Conservation (phyloP, 2,797 vertebrate species). For the Tadarida brasiliensis region DNA sequence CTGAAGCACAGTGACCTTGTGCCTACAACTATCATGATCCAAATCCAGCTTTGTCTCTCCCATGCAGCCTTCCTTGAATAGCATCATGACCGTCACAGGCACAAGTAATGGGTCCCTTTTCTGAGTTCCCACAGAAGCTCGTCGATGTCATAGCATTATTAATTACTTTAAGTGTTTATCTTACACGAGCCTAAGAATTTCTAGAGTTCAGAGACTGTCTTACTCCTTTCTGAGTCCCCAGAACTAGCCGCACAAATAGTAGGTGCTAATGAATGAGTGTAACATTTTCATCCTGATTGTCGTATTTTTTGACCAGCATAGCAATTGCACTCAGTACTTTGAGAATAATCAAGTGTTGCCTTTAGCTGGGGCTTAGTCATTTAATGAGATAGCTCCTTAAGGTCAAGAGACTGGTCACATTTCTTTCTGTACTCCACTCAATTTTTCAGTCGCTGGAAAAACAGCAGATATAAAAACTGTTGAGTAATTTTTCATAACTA, state of each 20-base stretch:
- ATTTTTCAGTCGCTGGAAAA: conserved; percentile 26
- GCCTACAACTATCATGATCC: background rate
- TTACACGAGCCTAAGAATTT: background rate
- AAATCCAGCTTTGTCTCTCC: background rate
- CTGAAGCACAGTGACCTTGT: background rate
- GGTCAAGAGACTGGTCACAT: background rate
- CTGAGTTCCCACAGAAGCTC: background rate
- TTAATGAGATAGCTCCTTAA: background rate
- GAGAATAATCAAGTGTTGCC: background rate
- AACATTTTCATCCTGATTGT: background rate
- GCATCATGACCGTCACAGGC: background rate
- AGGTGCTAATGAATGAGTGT: background rate
- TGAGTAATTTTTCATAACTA: background rate
- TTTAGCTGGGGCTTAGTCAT: background rate
- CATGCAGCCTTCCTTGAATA: background rate
- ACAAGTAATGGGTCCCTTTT: background rate
- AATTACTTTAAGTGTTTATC: background rate
- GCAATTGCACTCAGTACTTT: background rate
- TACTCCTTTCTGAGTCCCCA: background rate
- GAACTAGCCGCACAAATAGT: background rate
- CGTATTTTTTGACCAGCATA: background rate
- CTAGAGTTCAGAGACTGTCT: background rate
- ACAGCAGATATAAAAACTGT: background rate
- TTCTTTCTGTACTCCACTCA: background rate
- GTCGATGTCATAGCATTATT: background rate